Base-by-base conservation (phyloP, 2,797 vertebrate species). In the Sebastes reedi region DNA sequence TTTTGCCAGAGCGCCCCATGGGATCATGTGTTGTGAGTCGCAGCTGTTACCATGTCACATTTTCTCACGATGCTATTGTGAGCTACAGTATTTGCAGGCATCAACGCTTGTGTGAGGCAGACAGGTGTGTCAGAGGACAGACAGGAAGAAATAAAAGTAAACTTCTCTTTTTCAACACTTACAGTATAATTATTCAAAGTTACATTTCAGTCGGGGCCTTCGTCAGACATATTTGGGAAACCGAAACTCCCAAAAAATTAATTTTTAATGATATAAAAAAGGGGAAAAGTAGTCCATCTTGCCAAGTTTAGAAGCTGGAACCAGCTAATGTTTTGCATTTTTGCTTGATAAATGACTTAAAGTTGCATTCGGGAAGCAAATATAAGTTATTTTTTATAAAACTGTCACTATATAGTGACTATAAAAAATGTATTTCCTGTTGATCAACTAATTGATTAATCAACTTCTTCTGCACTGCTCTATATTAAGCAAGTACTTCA, bases 1-100 rank as follows among this genome's bases (percentile, higher is more conserved):
- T 52, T 13, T 73, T 73, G 67, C 65, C 46, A 18, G 55, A 80
- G 61, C 69, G 34, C 39, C 76, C 55, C 61, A 11, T 32, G 74
- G 74, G 81, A 77, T 60, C 3, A 2, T 27, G 64, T 27, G 55
- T 4, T 54, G 52, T 20, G 50, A 81, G 58, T 61, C 12, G 4
- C 67, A 61, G 50, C 75, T 82, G 82, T 67, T 73, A 36, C 64
- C 10, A 4, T 83, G 75, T 79, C 82, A 81, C 59, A 73, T 81
- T 74, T 58, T 24, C 29, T 73, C 16, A 14, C 4, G 6, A 52
- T 66, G 81, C 34, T 29, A 29, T 3, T 18, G 24, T 10, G 4
- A 34, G 42, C 32, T 6, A 22, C 59, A 18, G 64, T n/a, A 32
- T 66, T 58, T 34, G 4, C 18, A 66, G 65, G 30, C 59, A 42